Evolutionary conservation across 2,113 vertebrate genomes (phyloP).

Genomic region (Ciconia boyciana): DNA sequence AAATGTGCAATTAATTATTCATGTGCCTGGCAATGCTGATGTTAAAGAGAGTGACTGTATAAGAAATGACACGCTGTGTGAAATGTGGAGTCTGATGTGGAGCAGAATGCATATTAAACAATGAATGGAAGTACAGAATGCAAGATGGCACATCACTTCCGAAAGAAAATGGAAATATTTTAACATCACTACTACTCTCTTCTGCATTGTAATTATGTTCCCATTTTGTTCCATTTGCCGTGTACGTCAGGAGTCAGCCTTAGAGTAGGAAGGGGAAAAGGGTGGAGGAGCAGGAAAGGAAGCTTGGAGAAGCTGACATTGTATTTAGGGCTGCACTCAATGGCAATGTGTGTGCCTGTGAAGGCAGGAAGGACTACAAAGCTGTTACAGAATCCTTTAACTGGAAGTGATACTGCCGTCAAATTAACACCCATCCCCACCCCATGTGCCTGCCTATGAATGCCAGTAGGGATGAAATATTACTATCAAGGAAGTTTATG

Average conservation of each 20-base stretch:
- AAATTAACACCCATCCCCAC: background rate
- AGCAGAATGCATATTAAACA: background rate
- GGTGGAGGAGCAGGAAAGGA: background rate
- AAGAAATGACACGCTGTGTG: background rate
- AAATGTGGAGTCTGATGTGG: background rate
- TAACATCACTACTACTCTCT: background rate
- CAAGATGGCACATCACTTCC: background rate
- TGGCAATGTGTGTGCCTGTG: background rate
- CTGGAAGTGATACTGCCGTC: background rate
- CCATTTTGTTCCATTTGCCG: background rate
- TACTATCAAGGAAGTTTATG: background rate
- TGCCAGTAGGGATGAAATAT: background rate
- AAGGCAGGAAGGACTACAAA: background rate
- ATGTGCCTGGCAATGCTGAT: background rate
- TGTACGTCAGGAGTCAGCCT: background rate
- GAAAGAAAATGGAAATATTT: background rate
- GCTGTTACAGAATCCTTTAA: background rate
- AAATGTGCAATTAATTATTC: constrained; percentile 20
- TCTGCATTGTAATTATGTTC: background rate
- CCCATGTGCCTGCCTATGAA: background rate
- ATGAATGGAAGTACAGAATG: background rate
- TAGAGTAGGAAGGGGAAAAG: background rate
- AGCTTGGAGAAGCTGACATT: background rate
- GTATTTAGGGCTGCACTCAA: background rate
- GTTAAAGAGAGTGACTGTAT: background rate